Evolutionary conservation across 2,888 invertebrate genomes (phyloP), one percentile per base, ranked within the genome.

Genomic region (Volucella bombylans): DNA sequence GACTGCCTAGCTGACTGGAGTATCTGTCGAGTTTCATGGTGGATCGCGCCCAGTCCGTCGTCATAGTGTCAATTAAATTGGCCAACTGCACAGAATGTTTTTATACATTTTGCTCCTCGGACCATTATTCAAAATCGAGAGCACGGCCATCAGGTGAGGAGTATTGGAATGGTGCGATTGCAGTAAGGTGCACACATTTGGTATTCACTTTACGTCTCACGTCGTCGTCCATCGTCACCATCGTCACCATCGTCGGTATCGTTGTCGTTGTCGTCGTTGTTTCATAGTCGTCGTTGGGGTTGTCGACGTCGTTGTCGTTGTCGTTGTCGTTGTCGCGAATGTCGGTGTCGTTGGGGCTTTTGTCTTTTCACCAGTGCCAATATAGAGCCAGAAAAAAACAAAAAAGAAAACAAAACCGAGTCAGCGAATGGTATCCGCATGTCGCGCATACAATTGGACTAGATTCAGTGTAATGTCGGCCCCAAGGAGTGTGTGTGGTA

Each of bases 91-190:
- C 81, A 81, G 57, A 81, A 72, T 85, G 76, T 80, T 85, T 80
- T 77, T 81, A 72, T 85, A 71, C 18, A 23, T 23, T 23, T 81
- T 81, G 67, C 72, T 77, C 68, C 47, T 68, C 41, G 74, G 74
- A 59, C 74, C 81, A 85, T 85, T 85, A 85, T 85, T 85, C 85
- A 85, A 85, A 85, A 85, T 85, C 76, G 81, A 81, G 81, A 85
- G 76, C 81, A 71, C 41, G 50, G 72, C 61, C 77, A 57, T n/a
- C 38, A 31, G 67, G 31, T 57, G 50, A 47, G n/a, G 54, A 11
- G 39, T 8, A 39, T 47, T 8, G 57, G 9, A 31, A 1, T 64
- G 71, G 18, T 67, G 18, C 54, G 59, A 12, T 43, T 73, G 69
- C 64, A 83, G 79, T 85, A 85, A 85, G 85, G 85, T 85, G 85